Percentiles rank a stretch among this genome's conserved stretches.
Conservation (phyloP, 2,797 vertebrate genomes). For the Cirrhinus molitorella region DNA sequence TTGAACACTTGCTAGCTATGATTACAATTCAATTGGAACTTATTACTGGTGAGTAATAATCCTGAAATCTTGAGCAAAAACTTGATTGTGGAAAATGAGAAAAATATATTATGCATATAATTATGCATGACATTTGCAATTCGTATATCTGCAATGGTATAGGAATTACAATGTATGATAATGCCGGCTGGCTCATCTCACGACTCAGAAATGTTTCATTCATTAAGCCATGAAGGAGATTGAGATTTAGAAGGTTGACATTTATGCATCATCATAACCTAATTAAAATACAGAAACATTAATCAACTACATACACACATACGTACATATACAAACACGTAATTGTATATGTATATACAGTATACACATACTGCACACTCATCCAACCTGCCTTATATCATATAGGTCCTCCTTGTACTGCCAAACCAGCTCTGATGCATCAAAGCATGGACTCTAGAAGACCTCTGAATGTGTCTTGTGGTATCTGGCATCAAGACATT, state of each 20-base stretch:
- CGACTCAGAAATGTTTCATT: slow-evolving; percentile 6
- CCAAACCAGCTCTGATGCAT: neutral
- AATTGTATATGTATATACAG: too few relatives aligned
- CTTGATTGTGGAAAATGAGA: slow-evolving; percentile 52
- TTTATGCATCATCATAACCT: slow-evolving; percentile 21
- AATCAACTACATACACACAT: neutral
- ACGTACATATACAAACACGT: neutral
- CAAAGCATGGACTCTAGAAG: neutral
- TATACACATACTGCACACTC: too few relatives aligned
- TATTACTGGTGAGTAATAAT: slow-evolving; percentile 52
- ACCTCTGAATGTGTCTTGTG: neutral
- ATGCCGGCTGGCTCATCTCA: slow-evolving; percentile 11
- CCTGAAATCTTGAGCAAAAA: slow-evolving; percentile 52
- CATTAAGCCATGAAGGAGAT: neutral
- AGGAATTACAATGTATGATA: slow-evolving; percentile 36
- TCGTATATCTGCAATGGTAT: slow-evolving; percentile 39
- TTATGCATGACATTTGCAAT: slow-evolving; percentile 53
- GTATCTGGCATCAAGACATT: neutral
- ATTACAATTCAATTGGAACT: slow-evolving; percentile 54
- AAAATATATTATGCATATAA: slow-evolving; percentile 50
- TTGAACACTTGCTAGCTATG: slow-evolving; percentile 50
- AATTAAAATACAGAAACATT: neutral
- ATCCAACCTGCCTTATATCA: too few relatives aligned
- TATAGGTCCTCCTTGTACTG: neutral
- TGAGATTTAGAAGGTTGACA: slow-evolving; percentile 31